Evolutionary conservation across 2,797 vertebrate genomes (phyloP).

Genomic region (Pseudochromis fuscus): DNA sequence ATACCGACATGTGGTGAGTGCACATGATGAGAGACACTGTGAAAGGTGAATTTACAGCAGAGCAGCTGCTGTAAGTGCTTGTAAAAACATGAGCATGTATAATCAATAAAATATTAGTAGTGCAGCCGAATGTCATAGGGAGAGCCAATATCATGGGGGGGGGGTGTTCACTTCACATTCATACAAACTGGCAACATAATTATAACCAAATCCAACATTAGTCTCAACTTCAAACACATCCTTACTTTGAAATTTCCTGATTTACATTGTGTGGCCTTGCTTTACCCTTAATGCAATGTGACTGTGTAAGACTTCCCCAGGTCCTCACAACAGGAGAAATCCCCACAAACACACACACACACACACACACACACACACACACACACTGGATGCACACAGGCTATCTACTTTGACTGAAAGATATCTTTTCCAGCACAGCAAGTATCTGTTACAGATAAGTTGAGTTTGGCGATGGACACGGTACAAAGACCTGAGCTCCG

Average conservation of each 20-base stretch:
- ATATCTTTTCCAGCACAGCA: background rate
- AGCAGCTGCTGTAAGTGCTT: slow-evolving; percentile 53
- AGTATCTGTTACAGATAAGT: background rate
- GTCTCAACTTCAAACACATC: too few relatives aligned
- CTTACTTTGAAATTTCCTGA: too few relatives aligned
- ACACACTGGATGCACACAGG: too few relatives aligned
- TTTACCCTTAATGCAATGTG: too few relatives aligned
- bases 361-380: background rate
- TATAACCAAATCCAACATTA: too few relatives aligned
- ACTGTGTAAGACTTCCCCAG: too few relatives aligned
- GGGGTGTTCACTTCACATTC: slow-evolving; percentile 7
- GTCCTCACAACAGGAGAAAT: too few relatives aligned
- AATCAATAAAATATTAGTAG: slow-evolving; percentile 70
- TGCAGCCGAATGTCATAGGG: slow-evolving; percentile 23
- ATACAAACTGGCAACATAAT: too few relatives aligned
- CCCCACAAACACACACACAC: too few relatives aligned
- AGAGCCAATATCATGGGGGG: slow-evolving; percentile 19
- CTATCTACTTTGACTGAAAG: too few relatives aligned
- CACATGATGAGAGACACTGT: slow-evolving; percentile 43
- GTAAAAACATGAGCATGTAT: slow-evolving; percentile 53
- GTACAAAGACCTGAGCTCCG: slow-evolving; percentile 1
- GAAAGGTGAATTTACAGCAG: slow-evolving; percentile 59
- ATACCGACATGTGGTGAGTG: slow-evolving; percentile 17
- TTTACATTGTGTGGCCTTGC: too few relatives aligned
- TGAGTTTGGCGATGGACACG: slow-evolving; percentile 1